Conservation (phyloP, 2,113 vertebrate genomes). For the Trematomus loennbergii region DNA sequence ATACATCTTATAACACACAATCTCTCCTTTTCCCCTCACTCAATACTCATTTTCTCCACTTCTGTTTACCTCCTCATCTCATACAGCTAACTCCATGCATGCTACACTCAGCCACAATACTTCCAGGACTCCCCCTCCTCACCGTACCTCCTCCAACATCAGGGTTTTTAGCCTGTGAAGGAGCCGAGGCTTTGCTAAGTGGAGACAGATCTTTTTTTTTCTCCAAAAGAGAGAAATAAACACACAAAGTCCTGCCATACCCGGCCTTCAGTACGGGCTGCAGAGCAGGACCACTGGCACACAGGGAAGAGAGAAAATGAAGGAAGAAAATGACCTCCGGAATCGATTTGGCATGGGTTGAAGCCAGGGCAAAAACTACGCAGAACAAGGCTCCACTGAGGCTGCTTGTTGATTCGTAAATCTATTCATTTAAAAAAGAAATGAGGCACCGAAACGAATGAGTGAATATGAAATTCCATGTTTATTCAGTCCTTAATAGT, state of each 20-base stretch:
- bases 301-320: slow-evolving; percentile 52
- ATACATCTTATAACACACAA: not conserved
- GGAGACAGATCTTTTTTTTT: slow-evolving; percentile 71
- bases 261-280: slow-evolving; percentile 43
- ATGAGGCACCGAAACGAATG: slow-evolving; percentile 24
- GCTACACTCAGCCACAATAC: slow-evolving; percentile 46
- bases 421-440: slow-evolving; percentile 56
- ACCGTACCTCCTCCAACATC: slow-evolving; percentile 32
- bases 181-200: slow-evolving; percentile 69
- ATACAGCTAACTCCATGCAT: slow-evolving; percentile 19
- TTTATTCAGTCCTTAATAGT: slow-evolving; percentile 31
- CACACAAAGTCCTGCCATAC: slow-evolving; percentile 51
- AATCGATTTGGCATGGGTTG: slow-evolving; percentile 76
- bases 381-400: slow-evolving; percentile 40
- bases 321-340: slow-evolving; percentile 72
- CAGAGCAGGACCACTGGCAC: slow-evolving; percentile 59
- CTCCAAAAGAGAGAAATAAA: slow-evolving; percentile 72
- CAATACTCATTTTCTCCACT: not conserved
- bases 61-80: slow-evolving; percentile 12
- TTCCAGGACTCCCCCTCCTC: slow-evolving; percentile 49
- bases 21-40: slow-evolving; percentile 5
- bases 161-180: slow-evolving; percentile 48
- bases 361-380: slow-evolving; percentile 56
- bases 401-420: slow-evolving; percentile 56
- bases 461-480: slow-evolving; percentile 43